Percentiles rank a stretch among this genome's conserved stretches.
Evolutionary conservation across 2,888 invertebrate species (phyloP).

Genomic region (Acanthosepion lycidas): DNA sequence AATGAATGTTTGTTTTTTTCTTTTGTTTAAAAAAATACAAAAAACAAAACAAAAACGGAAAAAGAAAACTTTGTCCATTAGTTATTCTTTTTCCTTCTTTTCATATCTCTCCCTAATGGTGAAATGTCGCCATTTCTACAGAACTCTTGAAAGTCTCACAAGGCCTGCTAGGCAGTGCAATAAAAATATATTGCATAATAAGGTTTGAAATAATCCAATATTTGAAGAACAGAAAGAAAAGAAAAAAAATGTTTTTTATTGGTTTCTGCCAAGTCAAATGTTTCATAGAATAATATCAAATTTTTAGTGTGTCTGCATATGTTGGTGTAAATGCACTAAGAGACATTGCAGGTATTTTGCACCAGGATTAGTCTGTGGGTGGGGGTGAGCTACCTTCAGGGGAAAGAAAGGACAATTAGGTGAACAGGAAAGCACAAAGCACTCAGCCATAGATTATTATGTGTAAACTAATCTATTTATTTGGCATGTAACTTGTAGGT

Average conservation of each 20-base stretch:
- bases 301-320: background rate
- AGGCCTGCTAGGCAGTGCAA: background rate
- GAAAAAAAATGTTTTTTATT: background rate
- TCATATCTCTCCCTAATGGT: background rate
- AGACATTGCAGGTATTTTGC: too few relatives aligned
- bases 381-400: background rate
- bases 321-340: background rate
- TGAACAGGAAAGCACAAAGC: background rate
- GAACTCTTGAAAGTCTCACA: too few relatives aligned
- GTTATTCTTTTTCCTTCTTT: background rate
- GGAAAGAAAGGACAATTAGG: too few relatives aligned
- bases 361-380: background rate
- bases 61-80: background rate
- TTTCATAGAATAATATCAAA: background rate
- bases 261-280: background rate
- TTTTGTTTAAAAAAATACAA: background rate
- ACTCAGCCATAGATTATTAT: background rate
- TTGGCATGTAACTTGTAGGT: background rate
- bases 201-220: background rate
- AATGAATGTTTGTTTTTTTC: background rate
- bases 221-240: background rate
- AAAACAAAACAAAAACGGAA: too few relatives aligned
- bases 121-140: background rate
- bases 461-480: conserved; percentile 22
- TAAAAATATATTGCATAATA: background rate